Evolutionary conservation across 2,888 invertebrate species (phyloP).

Genomic region (Crocallis elinguaria): DNA sequence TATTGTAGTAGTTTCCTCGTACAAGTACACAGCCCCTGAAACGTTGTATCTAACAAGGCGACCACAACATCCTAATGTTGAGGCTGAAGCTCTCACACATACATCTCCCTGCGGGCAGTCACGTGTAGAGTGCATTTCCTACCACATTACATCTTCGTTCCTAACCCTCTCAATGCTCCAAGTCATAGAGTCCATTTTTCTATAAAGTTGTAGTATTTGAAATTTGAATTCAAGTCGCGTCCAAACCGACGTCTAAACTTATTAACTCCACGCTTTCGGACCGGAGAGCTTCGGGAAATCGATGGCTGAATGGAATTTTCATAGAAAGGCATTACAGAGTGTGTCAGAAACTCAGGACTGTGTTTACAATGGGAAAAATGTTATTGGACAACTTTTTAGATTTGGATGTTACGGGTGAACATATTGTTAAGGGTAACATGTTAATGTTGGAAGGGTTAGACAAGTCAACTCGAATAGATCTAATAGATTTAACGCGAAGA

Average conservation of each 20-base stretch:
- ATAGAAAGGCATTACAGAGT: conserved; percentile 34
- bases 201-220: neutral
- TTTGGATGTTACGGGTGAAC: neutral
- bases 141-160: neutral
- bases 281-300: conserved; percentile 6
- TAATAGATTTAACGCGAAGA: too few relatives aligned
- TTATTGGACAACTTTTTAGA: conserved; percentile 1
- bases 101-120: conserved; percentile 17
- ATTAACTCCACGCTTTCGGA: conserved; percentile 52
- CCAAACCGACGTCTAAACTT: conserved; percentile 55
- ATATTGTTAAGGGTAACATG: neutral
- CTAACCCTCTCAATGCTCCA: neutral
- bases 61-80: conserved; percentile 9
- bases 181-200: neutral
- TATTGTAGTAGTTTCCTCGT: too few relatives aligned
- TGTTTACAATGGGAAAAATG: neutral
- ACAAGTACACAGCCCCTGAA: neutral
- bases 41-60: neutral
- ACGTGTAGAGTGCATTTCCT: conserved; percentile 15
- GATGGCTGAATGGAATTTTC: conserved; percentile 40
- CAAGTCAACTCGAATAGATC: too few relatives aligned
- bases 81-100: conserved; percentile 17
- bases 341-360: neutral
- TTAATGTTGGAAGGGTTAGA: neutral
- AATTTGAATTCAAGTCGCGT: conserved; percentile 49